These are phyloP conservation scores for Pachydiplax longipennis DNA, from an alignment of 2,888 invertebrate genomes.

Conservation along the genomic window DNA sequence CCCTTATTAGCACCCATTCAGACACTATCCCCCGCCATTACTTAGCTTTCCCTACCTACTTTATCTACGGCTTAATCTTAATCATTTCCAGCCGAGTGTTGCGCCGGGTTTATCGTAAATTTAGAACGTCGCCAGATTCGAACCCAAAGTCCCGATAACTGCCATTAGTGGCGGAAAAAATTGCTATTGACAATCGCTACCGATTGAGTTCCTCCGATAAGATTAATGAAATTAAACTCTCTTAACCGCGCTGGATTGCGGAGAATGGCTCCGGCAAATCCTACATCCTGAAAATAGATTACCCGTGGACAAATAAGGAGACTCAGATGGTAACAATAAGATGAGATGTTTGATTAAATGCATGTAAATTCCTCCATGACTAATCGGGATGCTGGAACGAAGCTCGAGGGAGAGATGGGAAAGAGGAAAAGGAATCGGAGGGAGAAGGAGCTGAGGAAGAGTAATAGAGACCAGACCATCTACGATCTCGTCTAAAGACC, in stretches of 20 bases:
- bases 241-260: neutral
- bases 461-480: neutral
- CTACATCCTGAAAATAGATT: neutral
- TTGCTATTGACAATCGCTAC: neutral
- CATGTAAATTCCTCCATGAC: constrained; percentile 28
- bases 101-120: neutral
- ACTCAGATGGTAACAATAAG: neutral
- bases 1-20: neutral
- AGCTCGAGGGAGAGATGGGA: neutral
- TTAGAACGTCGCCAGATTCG: neutral
- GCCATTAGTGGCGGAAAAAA: neutral
- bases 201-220: neutral
- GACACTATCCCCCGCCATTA: constrained; percentile 12
- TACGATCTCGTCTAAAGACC: neutral
- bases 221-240: neutral
- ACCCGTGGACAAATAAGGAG: neutral
- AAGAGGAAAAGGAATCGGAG: neutral
- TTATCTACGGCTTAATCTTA: constrained; percentile 20
- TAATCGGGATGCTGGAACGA: neutral
- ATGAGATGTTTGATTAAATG: constrained; percentile 28
- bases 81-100: neutral
- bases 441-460: neutral
- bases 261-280: neutral
- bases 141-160: neutral
- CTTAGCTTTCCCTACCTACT: neutral